A percentile compares a stretch with the other conserved stretches of the same genome.
Evolutionary conservation across 2,113 vertebrate genomes (phyloP).

Genomic region (Chiloscyllium plagiosum): DNA sequence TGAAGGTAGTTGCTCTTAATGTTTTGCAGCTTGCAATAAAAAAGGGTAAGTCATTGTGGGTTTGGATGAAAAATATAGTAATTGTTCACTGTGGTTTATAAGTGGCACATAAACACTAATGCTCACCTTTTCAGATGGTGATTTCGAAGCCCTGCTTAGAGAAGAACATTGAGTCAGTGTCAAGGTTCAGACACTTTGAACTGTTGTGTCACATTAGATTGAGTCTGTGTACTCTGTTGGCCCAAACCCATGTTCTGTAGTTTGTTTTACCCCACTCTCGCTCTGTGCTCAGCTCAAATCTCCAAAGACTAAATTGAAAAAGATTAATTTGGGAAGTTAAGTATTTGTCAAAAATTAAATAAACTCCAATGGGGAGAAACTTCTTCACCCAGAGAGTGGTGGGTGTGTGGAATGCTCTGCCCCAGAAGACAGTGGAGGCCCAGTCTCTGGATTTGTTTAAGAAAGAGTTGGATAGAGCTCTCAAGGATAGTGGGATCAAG

Average conservation of each 20-base stretch:
- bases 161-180: not conserved
- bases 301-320: not conserved
- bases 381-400: no score
- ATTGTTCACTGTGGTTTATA: not conserved
- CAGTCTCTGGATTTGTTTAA: no score
- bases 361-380: not conserved
- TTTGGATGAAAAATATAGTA: not conserved
- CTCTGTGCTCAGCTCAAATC: not conserved
- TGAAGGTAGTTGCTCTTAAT: not conserved
- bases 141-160: not conserved
- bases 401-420: no score
- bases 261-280: not conserved
- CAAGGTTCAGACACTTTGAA: not conserved
- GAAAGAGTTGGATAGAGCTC: no score
- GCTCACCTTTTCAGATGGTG: not conserved
- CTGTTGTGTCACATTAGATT: not conserved
- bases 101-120: not conserved
- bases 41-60: not conserved
- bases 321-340: not conserved
- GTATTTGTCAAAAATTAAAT: not conserved
- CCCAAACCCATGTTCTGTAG: not conserved
- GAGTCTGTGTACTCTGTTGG: not conserved
- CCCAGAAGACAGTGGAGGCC: no score
- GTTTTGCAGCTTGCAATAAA: not conserved
- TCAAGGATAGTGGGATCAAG: no score